phyloP scores from a whole-genome alignment of 2,113 vertebrate genomes.

The Forbesichthys papilliferus region DNA sequence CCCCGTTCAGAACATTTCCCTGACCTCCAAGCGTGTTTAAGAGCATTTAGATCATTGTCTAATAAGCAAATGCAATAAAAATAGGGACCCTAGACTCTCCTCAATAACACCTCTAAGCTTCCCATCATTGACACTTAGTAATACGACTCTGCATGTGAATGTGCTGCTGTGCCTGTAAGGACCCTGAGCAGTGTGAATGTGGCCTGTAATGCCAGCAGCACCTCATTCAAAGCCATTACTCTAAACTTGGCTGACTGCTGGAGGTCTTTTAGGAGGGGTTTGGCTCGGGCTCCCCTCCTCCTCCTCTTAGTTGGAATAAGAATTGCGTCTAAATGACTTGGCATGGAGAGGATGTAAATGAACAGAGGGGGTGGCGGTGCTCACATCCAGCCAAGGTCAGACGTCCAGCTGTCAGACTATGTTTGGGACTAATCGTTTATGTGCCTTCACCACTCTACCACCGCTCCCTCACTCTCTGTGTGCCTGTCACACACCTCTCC shows the following conservation, averaged over 20 bases:
- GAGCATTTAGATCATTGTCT: conserved; percentile 60
- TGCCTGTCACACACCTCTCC: conserved; percentile 66
- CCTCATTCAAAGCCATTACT: conserved; percentile 70
- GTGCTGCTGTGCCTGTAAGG: conserved; percentile 55
- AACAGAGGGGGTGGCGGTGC: conserved; percentile 58
- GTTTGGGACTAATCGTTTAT: conserved; percentile 74
- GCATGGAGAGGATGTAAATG: conserved; percentile 79
- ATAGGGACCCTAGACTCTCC: conserved; percentile 45
- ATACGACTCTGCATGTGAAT: conserved; percentile 69
- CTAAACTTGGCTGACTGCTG: conserved; percentile 62
- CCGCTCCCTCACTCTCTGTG: conserved; percentile 65
- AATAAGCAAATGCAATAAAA: conserved; percentile 62
- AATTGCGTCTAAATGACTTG: conserved; percentile 81
- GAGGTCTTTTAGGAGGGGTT: conserved; percentile 61
- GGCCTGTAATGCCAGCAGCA: conserved; percentile 70
- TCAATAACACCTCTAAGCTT: conserved; percentile 65
- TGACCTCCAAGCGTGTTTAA: conserved; percentile 58
- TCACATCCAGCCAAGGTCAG: conserved; percentile 73
- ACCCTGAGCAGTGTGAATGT: conserved; percentile 65
- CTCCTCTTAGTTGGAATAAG: conserved; percentile 65
- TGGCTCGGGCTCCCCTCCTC: conserved; percentile 47
- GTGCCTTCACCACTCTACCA: conserved; percentile 59
- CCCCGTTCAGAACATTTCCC: conserved; percentile 46
- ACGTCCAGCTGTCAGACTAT: conserved; percentile 73
- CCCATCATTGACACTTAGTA: conserved; percentile 71